Evolutionary conservation across 2,113 vertebrate species (phyloP), one percentile per base, ranked within the genome.

Genomic region (Montifringilla adamsi): DNA sequence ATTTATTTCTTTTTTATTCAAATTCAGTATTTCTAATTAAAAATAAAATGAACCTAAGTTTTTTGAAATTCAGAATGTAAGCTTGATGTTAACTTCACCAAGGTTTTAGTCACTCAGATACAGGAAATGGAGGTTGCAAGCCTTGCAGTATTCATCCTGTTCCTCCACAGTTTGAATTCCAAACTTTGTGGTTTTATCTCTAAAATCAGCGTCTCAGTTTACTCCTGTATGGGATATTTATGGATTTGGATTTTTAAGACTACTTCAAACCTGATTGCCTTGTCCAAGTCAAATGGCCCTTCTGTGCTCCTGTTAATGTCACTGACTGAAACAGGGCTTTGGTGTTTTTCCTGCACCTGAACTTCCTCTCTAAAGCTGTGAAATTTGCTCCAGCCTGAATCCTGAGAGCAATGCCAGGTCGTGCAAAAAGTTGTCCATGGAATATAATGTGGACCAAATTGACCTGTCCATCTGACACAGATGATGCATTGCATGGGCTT

Each of bases 221-320:
- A 31, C 7, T 84, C 5, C 31, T 9, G 0, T 0, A 1, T 14
- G 6, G 4, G 14, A 27, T 18, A 2, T 41, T n/a, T 11, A 30
- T 2, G 2, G 9, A 5, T 87, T 47, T 82, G 13, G 7, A 23
- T 59, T 87, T 84, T 84, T 35, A 50, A 11, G 35, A 30, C 7
- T 26, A 5, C 6, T 44, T 39, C 6, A 30, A 63, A 67, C 2
- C 6, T 49, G 7, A 37, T 2, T 37, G 3, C 0, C 0, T 5
- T 15, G 3, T 24, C 26, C 3, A 2, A 74, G 18, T 4, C 21
- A 81, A 81, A 31, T 6, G 3, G 2, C 86, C 3, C 6, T 47
- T 52, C 15, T 74, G 1, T 37, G 13, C 1, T 56, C 18, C 17
- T 59, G 4, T 15, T 62, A 4, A 7, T 4, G 2, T 4, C 49